These are phyloP conservation scores for Dolomedes plantarius DNA, from an alignment of 2,888 invertebrate genomes.

Conservation along the genomic window DNA sequence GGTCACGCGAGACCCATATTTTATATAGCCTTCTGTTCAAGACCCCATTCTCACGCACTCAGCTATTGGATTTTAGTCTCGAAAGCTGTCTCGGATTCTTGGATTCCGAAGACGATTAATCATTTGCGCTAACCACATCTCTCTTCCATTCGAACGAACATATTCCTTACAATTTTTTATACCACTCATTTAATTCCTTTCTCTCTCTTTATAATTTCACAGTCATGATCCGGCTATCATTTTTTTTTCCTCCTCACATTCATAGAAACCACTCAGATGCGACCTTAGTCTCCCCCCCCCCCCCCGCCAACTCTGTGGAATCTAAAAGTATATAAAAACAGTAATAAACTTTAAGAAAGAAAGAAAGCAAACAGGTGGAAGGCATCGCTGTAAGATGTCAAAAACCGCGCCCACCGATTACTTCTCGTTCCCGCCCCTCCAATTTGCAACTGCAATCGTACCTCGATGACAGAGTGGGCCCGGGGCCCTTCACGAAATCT, in stretches of 20 bases:
- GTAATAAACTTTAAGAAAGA: not conserved
- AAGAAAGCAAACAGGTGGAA: not conserved
- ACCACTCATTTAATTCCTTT: too few species aligned
- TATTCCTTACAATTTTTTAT: too few species aligned
- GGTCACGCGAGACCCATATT: too few species aligned
- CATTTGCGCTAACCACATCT: too few species aligned
- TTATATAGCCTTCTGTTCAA: too few species aligned
- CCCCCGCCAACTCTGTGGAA: too few species aligned
- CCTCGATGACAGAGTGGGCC: constrained; percentile 22
- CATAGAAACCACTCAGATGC: not conserved
- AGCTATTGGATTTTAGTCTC: too few species aligned
- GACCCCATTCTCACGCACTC: too few species aligned
- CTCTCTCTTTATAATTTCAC: not conserved
- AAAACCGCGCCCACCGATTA: constrained; percentile 31
- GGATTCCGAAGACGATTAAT: too few species aligned
- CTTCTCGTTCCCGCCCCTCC: constrained; percentile 5
- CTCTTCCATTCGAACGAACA: too few species aligned
- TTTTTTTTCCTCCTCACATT: not conserved
- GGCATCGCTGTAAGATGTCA: constrained; percentile 18
- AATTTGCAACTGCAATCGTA: constrained; percentile 10
- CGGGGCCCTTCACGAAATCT: not conserved
- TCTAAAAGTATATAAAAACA: not conserved
- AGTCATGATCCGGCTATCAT: not conserved
- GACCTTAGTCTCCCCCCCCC: not conserved
- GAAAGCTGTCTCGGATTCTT: too few species aligned